phyloP scores from a whole-genome alignment of 2,797 vertebrate genomes.

The Petrocephalus schoutedeni region DNA sequence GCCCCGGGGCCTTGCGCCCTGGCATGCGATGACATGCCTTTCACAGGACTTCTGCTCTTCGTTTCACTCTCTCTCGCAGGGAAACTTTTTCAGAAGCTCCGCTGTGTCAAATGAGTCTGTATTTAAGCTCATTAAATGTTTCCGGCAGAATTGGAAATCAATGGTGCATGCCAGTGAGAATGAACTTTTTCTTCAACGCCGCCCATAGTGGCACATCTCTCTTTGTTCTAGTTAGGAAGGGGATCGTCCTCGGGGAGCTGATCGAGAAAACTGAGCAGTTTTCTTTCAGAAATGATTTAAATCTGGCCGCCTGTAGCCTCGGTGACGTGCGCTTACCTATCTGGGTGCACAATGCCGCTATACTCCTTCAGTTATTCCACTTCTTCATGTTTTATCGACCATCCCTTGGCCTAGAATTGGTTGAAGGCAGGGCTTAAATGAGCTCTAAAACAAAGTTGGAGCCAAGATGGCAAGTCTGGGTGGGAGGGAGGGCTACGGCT shows the following conservation, averaged over 20 bases:
- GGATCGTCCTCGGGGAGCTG: constrained; percentile 32
- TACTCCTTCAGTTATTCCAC: neutral
- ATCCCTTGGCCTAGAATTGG: neutral
- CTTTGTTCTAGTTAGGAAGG: constrained; percentile 24
- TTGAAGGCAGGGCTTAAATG: neutral
- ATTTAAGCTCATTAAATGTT: constrained; percentile 76
- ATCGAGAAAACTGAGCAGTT: constrained; percentile 34
- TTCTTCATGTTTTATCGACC: neutral
- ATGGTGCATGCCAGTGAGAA: constrained; percentile 63
- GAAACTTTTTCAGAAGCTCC: constrained; percentile 53
- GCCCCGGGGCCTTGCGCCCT: neutral
- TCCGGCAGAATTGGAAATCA: constrained; percentile 74
- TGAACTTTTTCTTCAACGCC: constrained; percentile 67
- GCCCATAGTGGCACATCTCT: constrained; percentile 55
- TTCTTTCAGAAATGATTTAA: constrained; percentile 52
- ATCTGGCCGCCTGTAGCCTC: constrained; percentile 40
- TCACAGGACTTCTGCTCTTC: neutral
- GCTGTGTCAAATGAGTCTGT: constrained; percentile 63
- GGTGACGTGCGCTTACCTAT: constrained; percentile 35
- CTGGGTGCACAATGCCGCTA: neutral
- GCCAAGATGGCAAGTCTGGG: neutral
- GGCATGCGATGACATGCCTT: neutral
- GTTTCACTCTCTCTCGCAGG: constrained; percentile 53
- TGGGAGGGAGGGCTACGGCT: constrained; percentile 15
- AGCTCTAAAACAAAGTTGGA: neutral